These are phyloP conservation scores for Parauchenoglanis punctatus DNA, from an alignment of 2,797 vertebrate genomes.

Conservation along the genomic window DNA sequence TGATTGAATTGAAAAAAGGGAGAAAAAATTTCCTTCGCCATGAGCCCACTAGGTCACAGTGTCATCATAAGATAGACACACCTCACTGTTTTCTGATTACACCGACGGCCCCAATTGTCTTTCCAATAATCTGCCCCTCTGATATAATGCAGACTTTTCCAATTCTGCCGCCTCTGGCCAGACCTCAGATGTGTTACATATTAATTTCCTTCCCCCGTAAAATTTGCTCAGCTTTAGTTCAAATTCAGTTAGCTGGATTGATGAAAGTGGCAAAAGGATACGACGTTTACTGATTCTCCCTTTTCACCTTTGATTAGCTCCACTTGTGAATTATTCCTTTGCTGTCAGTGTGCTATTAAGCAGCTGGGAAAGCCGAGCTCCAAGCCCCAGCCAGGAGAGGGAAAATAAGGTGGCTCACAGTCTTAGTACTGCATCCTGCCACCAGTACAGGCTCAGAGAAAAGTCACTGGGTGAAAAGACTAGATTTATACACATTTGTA, in stretches of 20 bases:
- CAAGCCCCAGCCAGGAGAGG: constrained; percentile 59
- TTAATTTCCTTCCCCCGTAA: constrained; percentile 95
- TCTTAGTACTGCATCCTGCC: constrained; percentile 24
- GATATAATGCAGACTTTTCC: constrained; percentile 83
- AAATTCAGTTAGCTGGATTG: constrained; percentile 99
- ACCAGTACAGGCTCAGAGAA: background rate
- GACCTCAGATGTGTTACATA: constrained; percentile 95
- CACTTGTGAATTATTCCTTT: constrained; percentile 82
- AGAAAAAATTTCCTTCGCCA: constrained; percentile 72
- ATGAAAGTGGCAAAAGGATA: constrained; percentile 98
- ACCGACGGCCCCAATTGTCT: constrained; percentile 83
- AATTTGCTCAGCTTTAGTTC: constrained; percentile 89
- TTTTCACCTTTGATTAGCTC: constrained; percentile 99
- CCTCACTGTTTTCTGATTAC: constrained; percentile 91
- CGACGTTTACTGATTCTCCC: constrained; percentile 97
- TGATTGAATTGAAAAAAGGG: constrained; percentile 85
- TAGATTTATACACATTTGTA: background rate
- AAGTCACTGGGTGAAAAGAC: background rate
- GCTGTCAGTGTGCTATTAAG: constrained; percentile 89
- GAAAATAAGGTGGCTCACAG: constrained; percentile 47
- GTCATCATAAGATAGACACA: constrained; percentile 83
- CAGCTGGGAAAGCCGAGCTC: constrained; percentile 68
- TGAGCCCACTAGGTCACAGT: constrained; percentile 73
- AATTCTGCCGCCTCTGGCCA: constrained; percentile 81
- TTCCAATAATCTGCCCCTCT: constrained; percentile 83